Evolutionary conservation across 1,140 invertebrate genomes (phyloP).

Genomic region (Eriosoma lanigerum): DNA sequence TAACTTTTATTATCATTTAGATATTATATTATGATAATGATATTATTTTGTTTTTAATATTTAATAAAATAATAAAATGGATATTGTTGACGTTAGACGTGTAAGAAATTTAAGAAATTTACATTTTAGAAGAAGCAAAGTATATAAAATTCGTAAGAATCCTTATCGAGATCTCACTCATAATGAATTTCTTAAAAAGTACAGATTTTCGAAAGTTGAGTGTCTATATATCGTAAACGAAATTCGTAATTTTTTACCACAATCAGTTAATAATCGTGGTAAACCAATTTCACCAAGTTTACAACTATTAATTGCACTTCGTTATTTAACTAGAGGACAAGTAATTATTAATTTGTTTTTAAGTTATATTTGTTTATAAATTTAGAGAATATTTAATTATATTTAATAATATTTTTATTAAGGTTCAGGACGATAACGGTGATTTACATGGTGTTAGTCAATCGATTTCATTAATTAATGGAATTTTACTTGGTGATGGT

Average conservation of each 20-base stretch:
- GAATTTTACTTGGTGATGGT: constrained; percentile 13
- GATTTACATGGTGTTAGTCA: not conserved
- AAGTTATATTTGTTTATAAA: too few relatives aligned
- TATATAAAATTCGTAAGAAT: constrained; percentile 4
- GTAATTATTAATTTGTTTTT: too few relatives aligned
- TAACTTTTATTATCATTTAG: too few relatives aligned
- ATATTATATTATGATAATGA: too few relatives aligned
- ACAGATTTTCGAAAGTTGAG: not conserved
- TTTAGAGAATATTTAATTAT: too few relatives aligned
- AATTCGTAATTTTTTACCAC: not conserved
- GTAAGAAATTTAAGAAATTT: constrained; percentile 7
- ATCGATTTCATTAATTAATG: not conserved
- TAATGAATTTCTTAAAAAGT: not conserved
- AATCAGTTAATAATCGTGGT: not conserved
- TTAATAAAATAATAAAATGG: too few relatives aligned
- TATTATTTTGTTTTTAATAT: too few relatives aligned
- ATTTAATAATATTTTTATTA: too few relatives aligned
- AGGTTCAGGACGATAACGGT: too few relatives aligned
- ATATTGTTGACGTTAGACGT: too few relatives aligned
- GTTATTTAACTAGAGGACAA: not conserved
- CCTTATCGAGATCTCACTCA: not conserved
- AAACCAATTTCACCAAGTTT: not conserved
- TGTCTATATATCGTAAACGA: not conserved
- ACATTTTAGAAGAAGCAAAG: not conserved
- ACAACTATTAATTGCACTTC: not conserved